Conservation (phyloP, 2,888 invertebrate species). For the Arrhopalites spinosus region DNA sequence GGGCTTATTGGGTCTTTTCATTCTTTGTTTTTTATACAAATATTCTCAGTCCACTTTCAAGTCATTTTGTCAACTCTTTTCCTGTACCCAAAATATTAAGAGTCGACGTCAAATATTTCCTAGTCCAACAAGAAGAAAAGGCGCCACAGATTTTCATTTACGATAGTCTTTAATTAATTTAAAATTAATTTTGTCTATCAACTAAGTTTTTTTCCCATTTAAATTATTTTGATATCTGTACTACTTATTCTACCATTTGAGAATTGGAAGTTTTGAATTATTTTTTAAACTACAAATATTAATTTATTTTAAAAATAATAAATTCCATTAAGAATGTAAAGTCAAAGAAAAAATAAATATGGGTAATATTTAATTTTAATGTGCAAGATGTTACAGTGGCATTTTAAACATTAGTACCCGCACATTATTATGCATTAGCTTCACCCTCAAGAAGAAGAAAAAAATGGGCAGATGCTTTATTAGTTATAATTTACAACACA, state of each 20-base stretch:
- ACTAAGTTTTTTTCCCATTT: background rate
- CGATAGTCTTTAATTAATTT: background rate
- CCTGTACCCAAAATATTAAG: background rate
- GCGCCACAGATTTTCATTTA: background rate
- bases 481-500: no score
- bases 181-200: background rate
- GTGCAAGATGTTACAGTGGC: background rate
- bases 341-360: no score
- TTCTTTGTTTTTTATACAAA: background rate
- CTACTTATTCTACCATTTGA: no score
- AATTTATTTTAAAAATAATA: no score
- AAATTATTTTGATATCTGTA: no score
- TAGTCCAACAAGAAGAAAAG: background rate
- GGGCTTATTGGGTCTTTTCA: background rate
- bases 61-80: background rate
- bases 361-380: no score
- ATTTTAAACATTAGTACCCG: background rate
- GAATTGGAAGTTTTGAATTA: no score
- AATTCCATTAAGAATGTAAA: no score
- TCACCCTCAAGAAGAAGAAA: background rate
- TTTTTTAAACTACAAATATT: no score
- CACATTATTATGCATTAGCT: background rate
- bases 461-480: background rate
- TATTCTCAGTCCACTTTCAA: background rate
- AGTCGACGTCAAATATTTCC: background rate